Conservation (phyloP, 1,140 invertebrate genomes). For the Brachionus koreanus region DNA sequence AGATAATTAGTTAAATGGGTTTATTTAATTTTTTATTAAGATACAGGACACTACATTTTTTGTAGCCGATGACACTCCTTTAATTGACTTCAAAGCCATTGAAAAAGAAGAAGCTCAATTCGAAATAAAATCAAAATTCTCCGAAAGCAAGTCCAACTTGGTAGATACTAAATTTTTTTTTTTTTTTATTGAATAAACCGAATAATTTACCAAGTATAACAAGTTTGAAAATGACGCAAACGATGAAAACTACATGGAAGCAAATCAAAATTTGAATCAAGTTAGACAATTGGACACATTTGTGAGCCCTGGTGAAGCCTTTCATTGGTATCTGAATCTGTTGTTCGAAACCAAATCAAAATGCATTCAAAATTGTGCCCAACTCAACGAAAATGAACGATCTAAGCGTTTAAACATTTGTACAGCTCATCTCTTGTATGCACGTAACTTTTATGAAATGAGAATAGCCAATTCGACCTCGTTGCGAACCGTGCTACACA, state of each 20-base stretch:
- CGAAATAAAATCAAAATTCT: neutral
- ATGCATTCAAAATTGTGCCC: constrained; percentile 1
- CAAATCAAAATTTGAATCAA: constrained; percentile 16
- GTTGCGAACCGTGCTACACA: neutral
- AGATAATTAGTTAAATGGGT: no score
- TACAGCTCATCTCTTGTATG: constrained; percentile 28
- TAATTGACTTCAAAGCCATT: constrained; percentile 8
- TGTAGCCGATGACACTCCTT: neutral
- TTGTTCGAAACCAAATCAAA: neutral
- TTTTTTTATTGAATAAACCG: neutral
- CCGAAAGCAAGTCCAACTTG: constrained; percentile 24
- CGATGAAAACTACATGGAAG: neutral
- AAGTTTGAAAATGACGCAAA: constrained; percentile 18
- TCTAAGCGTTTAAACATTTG: constrained; percentile 34
- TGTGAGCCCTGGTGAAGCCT: constrained; percentile 2
- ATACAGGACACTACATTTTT: constrained; percentile 11
- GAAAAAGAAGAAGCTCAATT: neutral
- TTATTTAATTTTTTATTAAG: neutral
- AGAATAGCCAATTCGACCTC: neutral
- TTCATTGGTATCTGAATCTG: constrained; percentile 25
- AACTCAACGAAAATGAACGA: neutral
- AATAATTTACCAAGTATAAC: constrained; percentile 22
- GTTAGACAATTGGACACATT: constrained; percentile 12
- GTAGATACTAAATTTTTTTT: neutral
- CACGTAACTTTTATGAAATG: constrained; percentile 33